These are phyloP conservation scores for Caenorhabditis brenneri DNA, from an alignment of 1,140 invertebrate species.

Conservation along the genomic window DNA sequence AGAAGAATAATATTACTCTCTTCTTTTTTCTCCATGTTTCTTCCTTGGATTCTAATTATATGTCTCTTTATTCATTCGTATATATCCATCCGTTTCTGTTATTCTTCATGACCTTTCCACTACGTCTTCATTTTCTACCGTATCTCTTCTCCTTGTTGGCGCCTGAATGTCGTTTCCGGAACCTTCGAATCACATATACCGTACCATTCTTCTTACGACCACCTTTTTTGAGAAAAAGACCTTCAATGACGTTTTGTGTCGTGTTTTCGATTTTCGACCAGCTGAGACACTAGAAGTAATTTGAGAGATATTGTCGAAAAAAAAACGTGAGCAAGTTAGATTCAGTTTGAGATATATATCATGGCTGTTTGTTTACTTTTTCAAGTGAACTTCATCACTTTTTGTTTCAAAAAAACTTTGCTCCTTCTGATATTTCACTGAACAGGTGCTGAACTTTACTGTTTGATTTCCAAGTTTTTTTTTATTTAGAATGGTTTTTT, in stretches of 20 bases:
- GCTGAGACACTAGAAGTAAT: conserved; percentile 34
- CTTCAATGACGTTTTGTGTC: conserved; percentile 28
- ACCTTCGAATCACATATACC: conserved; percentile 4
- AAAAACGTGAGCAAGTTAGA: conserved; percentile 20
- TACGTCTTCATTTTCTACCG: conserved; percentile 19
- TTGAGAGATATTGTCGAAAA: conserved; percentile 38
- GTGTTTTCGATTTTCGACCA: conserved; percentile 31
- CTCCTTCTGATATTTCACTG: no score
- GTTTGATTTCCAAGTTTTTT: neutral
- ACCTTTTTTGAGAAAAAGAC: conserved; percentile 7
- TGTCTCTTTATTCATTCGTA: neutral
- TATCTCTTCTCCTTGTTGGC: neutral
- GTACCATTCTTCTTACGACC: neutral
- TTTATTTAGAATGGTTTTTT: no score
- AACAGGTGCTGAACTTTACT: no score
- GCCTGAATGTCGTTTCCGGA: conserved; percentile 29
- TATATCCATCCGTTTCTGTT: neutral
- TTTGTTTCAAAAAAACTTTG: neutral
- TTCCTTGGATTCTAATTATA: neutral
- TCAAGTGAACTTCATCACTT: neutral
- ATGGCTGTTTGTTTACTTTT: conserved; percentile 6
- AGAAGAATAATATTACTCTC: neutral
- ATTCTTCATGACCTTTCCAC: neutral
- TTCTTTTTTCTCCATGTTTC: neutral
- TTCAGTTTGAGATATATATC: neutral